Conservation (phyloP, 1,140 invertebrate species). For the Pomacea maculata region DNA sequence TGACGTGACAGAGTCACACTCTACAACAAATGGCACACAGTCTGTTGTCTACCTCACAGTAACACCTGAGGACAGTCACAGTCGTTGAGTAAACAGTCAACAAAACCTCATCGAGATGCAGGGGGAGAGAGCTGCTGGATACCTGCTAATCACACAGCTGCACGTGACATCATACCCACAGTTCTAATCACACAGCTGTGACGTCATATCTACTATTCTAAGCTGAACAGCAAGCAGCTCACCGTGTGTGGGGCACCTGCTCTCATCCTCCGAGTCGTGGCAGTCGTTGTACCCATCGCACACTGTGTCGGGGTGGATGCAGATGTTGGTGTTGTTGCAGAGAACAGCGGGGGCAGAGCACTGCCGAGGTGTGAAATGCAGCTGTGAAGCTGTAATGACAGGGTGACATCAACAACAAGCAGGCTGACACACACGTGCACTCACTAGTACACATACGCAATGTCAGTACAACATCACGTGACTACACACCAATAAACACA, state of each 20-base stretch:
- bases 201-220: too few species aligned
- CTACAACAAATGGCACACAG: too few species aligned
- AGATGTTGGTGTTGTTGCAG: conserved; percentile 12
- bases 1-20: too few species aligned
- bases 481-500: neutral
- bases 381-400: neutral
- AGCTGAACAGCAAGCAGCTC: neutral
- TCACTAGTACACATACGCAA: neutral
- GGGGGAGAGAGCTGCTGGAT: too few species aligned
- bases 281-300: conserved; percentile 25
- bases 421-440: neutral
- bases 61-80: too few species aligned
- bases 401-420: neutral
- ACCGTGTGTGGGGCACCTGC: neutral
- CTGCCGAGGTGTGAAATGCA: neutral
- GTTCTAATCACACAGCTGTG: too few species aligned
- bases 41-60: too few species aligned
- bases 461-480: neutral
- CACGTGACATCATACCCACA: too few species aligned
- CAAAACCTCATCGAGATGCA: too few species aligned
- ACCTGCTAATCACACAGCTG: too few species aligned
- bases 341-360: neutral
- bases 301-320: neutral
- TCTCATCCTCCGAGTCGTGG: conserved; percentile 16
- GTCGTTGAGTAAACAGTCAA: too few species aligned